Conservation (phyloP, 2,888 invertebrate species). For the Micropterix aruncella region DNA sequence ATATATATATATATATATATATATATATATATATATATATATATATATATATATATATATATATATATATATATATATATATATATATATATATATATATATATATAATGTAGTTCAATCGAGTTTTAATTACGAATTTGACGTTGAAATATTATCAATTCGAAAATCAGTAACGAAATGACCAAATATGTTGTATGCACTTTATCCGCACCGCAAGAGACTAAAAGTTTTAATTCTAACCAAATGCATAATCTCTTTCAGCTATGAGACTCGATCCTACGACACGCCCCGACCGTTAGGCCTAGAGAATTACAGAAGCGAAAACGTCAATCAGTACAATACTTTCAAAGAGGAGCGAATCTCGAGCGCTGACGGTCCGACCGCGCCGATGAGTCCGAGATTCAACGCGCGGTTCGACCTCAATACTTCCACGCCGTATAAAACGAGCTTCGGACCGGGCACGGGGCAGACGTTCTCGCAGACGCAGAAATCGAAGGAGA, state of each 20-base stretch:
- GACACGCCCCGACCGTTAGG: conserved; percentile 32
- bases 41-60: too few relatives aligned
- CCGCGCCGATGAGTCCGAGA: conserved; percentile 30
- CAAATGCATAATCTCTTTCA: conserved; percentile 16
- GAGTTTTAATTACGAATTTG: too few relatives aligned
- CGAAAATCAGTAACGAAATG: too few relatives aligned
- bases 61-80: too few relatives aligned
- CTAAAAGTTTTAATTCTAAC: neutral
- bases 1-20: too few relatives aligned
- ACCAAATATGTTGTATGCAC: too few relatives aligned
- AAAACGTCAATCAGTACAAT: conserved; percentile 18
- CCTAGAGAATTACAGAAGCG: conserved; percentile 22
- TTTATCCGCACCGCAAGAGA: too few relatives aligned
- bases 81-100: too few relatives aligned
- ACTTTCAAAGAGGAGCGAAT: conserved; percentile 23
- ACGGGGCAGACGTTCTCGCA: conserved; percentile 29
- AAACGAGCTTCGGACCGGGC: conserved; percentile 17
- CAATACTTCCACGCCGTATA: conserved; percentile 19
- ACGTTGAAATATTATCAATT: too few relatives aligned
- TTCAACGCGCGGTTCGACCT: conserved; percentile 33
- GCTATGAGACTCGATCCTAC: conserved; percentile 40
- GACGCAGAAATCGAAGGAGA: conserved; percentile 30
- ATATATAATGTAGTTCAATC: too few relatives aligned
- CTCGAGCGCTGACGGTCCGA: conserved; percentile 23
- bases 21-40: too few relatives aligned